Evolutionary conservation across 1,140 invertebrate genomes (phyloP).

Genomic region (Cyrtorhinus lividipennis): DNA sequence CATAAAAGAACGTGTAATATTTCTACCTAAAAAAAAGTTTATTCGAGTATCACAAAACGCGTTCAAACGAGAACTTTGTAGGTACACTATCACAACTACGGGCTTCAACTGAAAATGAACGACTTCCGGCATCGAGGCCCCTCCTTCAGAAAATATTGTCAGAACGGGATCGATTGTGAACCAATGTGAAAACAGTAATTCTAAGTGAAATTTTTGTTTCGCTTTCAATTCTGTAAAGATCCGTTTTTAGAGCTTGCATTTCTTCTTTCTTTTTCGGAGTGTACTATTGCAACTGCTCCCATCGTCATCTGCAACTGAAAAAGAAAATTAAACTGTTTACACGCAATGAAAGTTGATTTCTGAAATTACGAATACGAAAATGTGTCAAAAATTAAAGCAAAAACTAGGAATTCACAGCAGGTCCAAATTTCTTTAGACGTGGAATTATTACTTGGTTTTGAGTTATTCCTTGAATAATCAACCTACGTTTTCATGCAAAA

Average conservation of each 20-base stretch:
- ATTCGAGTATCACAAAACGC: slow-evolving; percentile 6
- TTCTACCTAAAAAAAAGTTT: background rate
- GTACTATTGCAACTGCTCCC: background rate
- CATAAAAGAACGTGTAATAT: background rate
- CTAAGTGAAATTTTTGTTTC: background rate
- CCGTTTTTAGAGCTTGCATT: too few species aligned
- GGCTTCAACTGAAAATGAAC: background rate
- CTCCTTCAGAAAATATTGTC: background rate
- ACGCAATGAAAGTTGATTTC: background rate
- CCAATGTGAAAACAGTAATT: background rate
- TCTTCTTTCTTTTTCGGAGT: background rate
- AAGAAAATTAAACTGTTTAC: background rate
- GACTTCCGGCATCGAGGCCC: too few species aligned
- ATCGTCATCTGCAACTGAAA: background rate
- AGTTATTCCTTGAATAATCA: too few species aligned
- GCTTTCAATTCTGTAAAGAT: too few species aligned
- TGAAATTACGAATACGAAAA: too few species aligned
- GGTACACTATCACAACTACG: slow-evolving; percentile 1
- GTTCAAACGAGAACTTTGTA: background rate
- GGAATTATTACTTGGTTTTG: too few species aligned
- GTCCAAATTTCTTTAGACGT: too few species aligned
- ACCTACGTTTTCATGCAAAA: too few species aligned
- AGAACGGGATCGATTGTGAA: too few species aligned
- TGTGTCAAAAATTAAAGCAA: too few species aligned
- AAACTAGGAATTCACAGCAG: too few species aligned